Base-by-base conservation (phyloP, 1,140 invertebrate species). In the Armadillidium nasatum region DNA sequence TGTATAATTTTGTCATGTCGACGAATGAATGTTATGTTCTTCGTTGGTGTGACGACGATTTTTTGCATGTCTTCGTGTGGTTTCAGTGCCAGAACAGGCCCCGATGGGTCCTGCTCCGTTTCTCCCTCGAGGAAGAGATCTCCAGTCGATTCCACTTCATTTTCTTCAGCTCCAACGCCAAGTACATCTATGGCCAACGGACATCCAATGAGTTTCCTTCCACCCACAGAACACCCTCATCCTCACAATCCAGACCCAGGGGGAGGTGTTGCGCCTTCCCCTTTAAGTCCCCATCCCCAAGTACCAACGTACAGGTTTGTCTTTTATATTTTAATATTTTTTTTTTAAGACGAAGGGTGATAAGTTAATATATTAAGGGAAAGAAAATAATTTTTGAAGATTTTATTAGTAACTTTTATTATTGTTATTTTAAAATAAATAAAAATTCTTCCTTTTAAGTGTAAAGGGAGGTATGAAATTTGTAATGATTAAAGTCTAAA, bases 301-400 rank as follows among this genome's bases (percentile, higher is more conserved):
- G 90, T 92, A 83, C 92, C 93, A 87, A 93, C 92, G 44, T 94
- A 94, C 87, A 92, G 90, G 92, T 93, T 87, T 85, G 83, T 84
- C 70, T 21, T 75, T 78, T 33, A 3, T 33, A 3, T 33, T 33
- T 3, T 33, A 33, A 33, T 1, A 3, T 33, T 33, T 33, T 33
- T 33, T 33, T 33, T 33, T 3, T 33, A 33, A 33, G 33, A 33
- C 33, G 6, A 33, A 33, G 33, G 33, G 33, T 33, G 33, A 6
- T 6, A 33, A 33, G 33, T 33, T 33, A 33, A 33, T 33, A 33
- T 33, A 33, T 33, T 33, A 33, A 1, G 33, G 1, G 6, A 33
- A 33, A 33, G 33, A 33, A n/a, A 33, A 6, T 33, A 33, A 6
- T 33, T 33, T 33, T 33, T n/a, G n/a, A n/a, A n/a, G n/a, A n/a